A percentile compares a stretch with the other conserved stretches of the same genome.
phyloP scores from a whole-genome alignment of 2,113 vertebrate species.

The Plecotus auritus region DNA sequence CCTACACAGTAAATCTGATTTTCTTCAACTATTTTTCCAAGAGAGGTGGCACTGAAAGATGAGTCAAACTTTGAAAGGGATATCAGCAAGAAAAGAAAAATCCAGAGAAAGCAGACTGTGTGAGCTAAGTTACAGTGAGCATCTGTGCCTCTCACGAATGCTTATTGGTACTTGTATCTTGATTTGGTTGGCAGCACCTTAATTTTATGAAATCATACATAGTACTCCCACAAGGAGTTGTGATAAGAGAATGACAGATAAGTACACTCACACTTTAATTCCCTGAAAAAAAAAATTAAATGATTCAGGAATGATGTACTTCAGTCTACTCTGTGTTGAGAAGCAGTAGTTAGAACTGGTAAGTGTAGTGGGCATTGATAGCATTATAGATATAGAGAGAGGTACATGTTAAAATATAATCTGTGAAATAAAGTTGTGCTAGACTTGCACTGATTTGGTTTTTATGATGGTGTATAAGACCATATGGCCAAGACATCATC shows the following conservation, averaged over 20 bases:
- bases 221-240: neutral
- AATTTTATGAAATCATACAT: neutral
- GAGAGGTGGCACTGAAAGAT: neutral
- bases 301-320: neutral
- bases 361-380: neutral
- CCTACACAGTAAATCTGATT: conserved; percentile 20
- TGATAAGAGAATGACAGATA: neutral
- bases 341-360: neutral
- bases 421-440: neutral
- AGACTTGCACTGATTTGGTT: neutral
- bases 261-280: neutral
- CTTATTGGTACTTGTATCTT: neutral
- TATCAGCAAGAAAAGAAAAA: neutral
- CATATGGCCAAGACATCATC: neutral
- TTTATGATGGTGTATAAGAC: neutral
- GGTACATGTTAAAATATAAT: neutral
- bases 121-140: neutral
- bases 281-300: neutral
- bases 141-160: neutral
- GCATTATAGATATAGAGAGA: neutral
- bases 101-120: neutral
- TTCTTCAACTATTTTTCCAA: neutral
- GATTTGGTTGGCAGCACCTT: conserved; percentile 38
- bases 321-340: neutral
- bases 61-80: neutral